Evolutionary conservation across 2,113 vertebrate species (phyloP).

Genomic region (Neolamprologus sp.): DNA sequence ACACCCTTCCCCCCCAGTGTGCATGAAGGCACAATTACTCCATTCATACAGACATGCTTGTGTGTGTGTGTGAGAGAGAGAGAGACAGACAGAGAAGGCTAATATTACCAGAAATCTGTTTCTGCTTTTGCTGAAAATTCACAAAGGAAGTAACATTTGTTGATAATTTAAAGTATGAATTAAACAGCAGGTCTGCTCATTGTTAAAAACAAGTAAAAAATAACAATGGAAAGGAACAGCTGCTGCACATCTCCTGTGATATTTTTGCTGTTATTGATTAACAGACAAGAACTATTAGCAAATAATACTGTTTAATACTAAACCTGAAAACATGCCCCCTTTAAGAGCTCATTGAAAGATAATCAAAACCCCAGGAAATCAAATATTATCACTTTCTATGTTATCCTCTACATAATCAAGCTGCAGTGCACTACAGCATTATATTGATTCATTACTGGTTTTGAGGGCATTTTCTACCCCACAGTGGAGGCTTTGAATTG

Average conservation of each 20-base stretch:
- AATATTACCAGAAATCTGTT: neutral
- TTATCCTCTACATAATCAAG: neutral
- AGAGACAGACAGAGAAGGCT: neutral
- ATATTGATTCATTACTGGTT: neutral
- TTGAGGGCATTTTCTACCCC: neutral
- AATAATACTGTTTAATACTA: neutral
- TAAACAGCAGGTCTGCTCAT: neutral
- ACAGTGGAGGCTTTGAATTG: neutral
- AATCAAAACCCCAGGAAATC: neutral
- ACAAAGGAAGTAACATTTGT: neutral
- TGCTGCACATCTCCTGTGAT: neutral
- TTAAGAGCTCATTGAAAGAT: neutral
- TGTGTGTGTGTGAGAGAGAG: neutral
- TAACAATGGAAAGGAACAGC: neutral
- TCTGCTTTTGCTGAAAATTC: neutral
- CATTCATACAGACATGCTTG: neutral
- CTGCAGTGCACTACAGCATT: neutral
- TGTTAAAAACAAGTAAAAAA: neutral
- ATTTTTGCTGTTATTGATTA: neutral
- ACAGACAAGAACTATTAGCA: neutral
- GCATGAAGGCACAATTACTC: conserved; percentile 44
- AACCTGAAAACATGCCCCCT: neutral
- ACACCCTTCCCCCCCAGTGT: conserved; percentile 12
- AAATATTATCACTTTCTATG: neutral
- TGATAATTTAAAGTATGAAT: neutral